Percentiles rank a stretch among this genome's conserved stretches.
phyloP scores from a whole-genome alignment of 2,113 vertebrate species.

The Bubo bubo region DNA sequence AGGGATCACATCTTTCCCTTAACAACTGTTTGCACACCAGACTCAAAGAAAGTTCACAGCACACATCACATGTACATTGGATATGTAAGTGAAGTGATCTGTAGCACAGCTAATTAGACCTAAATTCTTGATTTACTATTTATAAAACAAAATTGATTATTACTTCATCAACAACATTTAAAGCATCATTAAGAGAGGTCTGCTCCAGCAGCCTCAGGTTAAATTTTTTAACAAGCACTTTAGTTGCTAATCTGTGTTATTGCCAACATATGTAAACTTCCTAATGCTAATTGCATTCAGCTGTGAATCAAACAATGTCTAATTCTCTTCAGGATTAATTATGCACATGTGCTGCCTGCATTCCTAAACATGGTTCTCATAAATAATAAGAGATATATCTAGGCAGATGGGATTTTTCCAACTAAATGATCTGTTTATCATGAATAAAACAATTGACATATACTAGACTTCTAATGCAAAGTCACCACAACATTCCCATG shows the following conservation, averaged over 20 bases:
- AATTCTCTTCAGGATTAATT: slow-evolving; percentile 99
- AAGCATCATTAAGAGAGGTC: slow-evolving; percentile 93
- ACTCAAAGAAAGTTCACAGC: slow-evolving; percentile 75
- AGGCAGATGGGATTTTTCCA: slow-evolving; percentile 88
- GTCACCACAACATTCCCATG: slow-evolving; percentile 70
- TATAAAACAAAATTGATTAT: slow-evolving; percentile 93
- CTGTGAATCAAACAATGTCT: slow-evolving; percentile 98
- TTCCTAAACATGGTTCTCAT: slow-evolving; percentile 92
- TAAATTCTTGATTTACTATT: slow-evolving; percentile 89
- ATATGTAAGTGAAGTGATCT: slow-evolving; percentile 85
- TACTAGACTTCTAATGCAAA: slow-evolving; percentile 71
- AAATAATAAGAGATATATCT: slow-evolving; percentile 94
- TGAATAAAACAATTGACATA: slow-evolving; percentile 80
- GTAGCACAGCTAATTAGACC: slow-evolving; percentile 85
- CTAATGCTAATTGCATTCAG: slow-evolving; percentile 97
- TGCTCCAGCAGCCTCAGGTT: slow-evolving; percentile 90
- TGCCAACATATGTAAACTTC: slow-evolving; percentile 91
- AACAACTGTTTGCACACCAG: slow-evolving; percentile 72
- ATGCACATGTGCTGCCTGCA: slow-evolving; percentile 90
- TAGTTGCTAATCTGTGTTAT: slow-evolving; percentile 89
- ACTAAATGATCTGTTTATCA: slow-evolving; percentile 82
- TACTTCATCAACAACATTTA: slow-evolving; percentile 95
- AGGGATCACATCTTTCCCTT: slow-evolving; percentile 52
- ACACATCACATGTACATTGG: slow-evolving; percentile 67
- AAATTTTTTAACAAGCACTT: slow-evolving; percentile 94